Evolutionary conservation across 2,797 vertebrate species (phyloP), one percentile per base, ranked within the genome.

Genomic region (Spinus olivaceus): DNA sequence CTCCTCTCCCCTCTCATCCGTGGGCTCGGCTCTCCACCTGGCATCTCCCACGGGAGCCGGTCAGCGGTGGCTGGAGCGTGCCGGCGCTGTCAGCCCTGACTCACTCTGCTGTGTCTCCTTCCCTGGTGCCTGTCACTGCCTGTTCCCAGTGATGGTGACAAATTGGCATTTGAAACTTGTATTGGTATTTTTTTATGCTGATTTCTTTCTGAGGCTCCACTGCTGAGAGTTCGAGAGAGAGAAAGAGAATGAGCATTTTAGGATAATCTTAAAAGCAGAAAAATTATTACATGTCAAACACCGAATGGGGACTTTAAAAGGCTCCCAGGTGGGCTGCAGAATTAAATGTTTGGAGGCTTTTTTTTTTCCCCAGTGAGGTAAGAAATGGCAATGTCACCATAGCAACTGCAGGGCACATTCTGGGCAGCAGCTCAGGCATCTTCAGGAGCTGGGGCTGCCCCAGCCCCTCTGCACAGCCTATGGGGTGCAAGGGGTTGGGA

Each of bases 291-390:
- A 77, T 97, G 96, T 98, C 97, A 97, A 97, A 97, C 95, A 93
- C 69, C 41, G 17, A 97, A 90, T 27, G n/a, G 90, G 95, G 97
- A 97, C 92, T 95, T 97, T 97, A 96, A 98, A 97, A 96, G 97
- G 96, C 96, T 97, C 97, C 97, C 97, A 97, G 96, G 97, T 97
- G 97, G 97, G 97, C 96, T 95, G 95, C 85, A 92, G 96, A 98
- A 97, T 97, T 96, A 96, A 97, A 97, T 94, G 95, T 97, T 96
- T 96, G 92, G 95, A 96, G 95, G 90, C 53, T 97, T 96, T 96
- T 86, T 86, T 86, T 95, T 90, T 8, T 61, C 96, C 93, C 88
- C 33, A 1, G 63, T 53, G 65, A 96, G 92, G 96, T 91, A 95
- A 95, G 96, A 94, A 88, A 81, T 3, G 41, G 91, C 78, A 94